Evolutionary conservation across 2,888 invertebrate genomes (phyloP), one percentile per base, ranked within the genome.

Genomic region (Leptopterna dolabrata): DNA sequence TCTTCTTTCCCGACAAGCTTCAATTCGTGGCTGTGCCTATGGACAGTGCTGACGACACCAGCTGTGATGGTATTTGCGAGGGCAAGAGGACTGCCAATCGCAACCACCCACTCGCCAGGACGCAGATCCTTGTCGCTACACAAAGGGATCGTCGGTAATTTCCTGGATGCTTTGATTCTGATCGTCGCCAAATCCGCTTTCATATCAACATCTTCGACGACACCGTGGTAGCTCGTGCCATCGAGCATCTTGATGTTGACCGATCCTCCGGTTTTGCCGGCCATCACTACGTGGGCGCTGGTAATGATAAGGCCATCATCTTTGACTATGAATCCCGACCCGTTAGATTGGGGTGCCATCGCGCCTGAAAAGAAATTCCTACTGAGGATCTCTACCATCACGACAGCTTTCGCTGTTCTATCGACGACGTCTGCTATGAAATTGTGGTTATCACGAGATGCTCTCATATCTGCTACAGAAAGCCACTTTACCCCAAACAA

Each of bases 401-500:
- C 98, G 11, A 98, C 97, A 0, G 96, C 94, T 9, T 96, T 95
- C 0, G 95, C 95, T n/a, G 96, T 95, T 45, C 95, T 94, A 88
- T 96, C 96, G 1, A 98, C 97, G 16, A 97, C 97, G 92, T 98
- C 97, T 19, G 98, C 96, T 90, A 98, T 96, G 91, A 98, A 98
- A 55, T 81, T 81, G 41, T 81, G 55, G 4, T 27, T 2, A 27
- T 78, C 47, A 13, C 47, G 19, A 9, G 14, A 27, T 24, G 19
- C 27, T 47, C 45, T 78, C 78, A 78, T 78, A 19, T 78, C 45
- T 9, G 78, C 78, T 24, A 45, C 45, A 9, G 78, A 45, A 24
- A 78, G 16, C 45, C 43, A 78, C 43, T 73, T 73, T 19, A 73
- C 41, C 7, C 16, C 73, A 19, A 30, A n/a, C 30, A 73, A 16